phyloP scores from a whole-genome alignment of 92 coral and sea anemone genomes.

The Umimayanthus chanpuru region DNA sequence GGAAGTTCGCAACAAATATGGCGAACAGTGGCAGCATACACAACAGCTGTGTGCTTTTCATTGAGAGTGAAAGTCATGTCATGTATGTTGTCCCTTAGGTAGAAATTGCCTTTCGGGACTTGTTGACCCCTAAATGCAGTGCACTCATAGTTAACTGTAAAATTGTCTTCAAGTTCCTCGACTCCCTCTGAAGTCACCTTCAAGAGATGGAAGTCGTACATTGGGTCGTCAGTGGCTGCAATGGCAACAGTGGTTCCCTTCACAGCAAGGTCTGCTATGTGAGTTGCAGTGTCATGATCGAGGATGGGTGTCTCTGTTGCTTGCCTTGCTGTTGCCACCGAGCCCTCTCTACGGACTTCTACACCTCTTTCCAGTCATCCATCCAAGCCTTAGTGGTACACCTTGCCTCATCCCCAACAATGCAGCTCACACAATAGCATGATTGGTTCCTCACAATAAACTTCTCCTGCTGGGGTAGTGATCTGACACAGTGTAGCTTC shows the following conservation, averaged over 20 bases:
- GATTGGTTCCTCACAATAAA: slow-evolving; percentile 43
- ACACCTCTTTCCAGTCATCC: slow-evolving; percentile 61
- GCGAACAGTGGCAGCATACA: slow-evolving; percentile 64
- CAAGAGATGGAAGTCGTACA: slow-evolving; percentile 63
- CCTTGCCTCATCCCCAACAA: slow-evolving; percentile 48
- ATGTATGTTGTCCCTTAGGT: slow-evolving; percentile 57
- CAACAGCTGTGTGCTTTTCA: slow-evolving; percentile 40
- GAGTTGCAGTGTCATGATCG: slow-evolving; percentile 57
- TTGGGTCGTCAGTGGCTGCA: slow-evolving; percentile 62
- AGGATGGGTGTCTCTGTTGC: slow-evolving; percentile 36
- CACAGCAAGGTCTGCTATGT: slow-evolving; percentile 55
- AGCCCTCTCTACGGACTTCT: slow-evolving; percentile 40
- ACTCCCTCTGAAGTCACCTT: slow-evolving; percentile 62
- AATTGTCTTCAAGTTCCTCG: slow-evolving; percentile 50
- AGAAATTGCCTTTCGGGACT: slow-evolving; percentile 63
- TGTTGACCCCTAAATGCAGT: slow-evolving; percentile 17
- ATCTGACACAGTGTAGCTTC: slow-evolving; percentile 53
- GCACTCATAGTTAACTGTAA: slow-evolving; percentile 51
- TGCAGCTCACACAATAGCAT: slow-evolving; percentile 56
- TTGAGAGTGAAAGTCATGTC: slow-evolving; percentile 70
- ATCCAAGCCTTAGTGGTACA: slow-evolving; percentile 56
- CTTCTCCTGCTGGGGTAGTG: slow-evolving; percentile 52
- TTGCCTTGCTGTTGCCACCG: slow-evolving; percentile 57
- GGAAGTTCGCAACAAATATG: slow-evolving; percentile 49
- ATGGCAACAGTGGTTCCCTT: slow-evolving; percentile 59